A percentile compares a stretch with the other conserved stretches of the same genome.
Conservation (phyloP, 2,888 invertebrate genomes). For the Caprella mutica region DNA sequence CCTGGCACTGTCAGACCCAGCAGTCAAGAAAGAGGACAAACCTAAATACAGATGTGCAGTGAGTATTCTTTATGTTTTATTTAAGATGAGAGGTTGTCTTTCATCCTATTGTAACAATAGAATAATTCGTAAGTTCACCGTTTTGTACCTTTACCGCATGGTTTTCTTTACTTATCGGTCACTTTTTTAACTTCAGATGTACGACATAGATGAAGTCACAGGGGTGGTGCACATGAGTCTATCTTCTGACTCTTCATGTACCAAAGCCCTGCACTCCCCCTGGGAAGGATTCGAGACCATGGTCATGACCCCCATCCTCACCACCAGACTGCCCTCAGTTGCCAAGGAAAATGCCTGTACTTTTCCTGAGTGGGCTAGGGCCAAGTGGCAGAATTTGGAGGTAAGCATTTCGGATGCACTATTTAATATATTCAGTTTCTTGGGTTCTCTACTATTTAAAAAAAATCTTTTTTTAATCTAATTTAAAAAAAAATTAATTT, state of each 20-base stretch:
- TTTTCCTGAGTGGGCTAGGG: constrained; percentile 54
- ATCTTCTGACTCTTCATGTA: constrained; percentile 54
- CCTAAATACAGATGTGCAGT: constrained; percentile 53
- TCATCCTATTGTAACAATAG: no score
- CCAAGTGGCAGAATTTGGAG: constrained; percentile 50
- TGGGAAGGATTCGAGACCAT: constrained; percentile 51
- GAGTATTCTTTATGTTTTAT: constrained; percentile 38
- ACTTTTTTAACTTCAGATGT: constrained; percentile 41
- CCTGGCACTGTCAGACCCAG: constrained; percentile 48
- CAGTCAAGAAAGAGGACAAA: constrained; percentile 36
- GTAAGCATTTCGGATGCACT: constrained; percentile 40
- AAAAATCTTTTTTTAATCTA: not conserved
- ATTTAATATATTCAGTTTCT: not conserved
- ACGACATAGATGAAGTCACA: constrained; percentile 44
- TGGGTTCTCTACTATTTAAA: not conserved
- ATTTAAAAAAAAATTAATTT: no score
- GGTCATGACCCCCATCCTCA: constrained; percentile 40
- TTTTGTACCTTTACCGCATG: not conserved
- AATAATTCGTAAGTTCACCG: not conserved
- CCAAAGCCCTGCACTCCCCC: constrained; percentile 46
- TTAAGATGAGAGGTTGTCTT: no score
- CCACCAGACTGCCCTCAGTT: constrained; percentile 41
- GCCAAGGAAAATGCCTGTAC: constrained; percentile 39
- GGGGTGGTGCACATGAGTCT: constrained; percentile 50
- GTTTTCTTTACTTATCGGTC: not conserved